Evolutionary conservation across 2,888 invertebrate species (phyloP), one percentile per base, ranked within the genome.

Genomic region (Thereva unica): DNA sequence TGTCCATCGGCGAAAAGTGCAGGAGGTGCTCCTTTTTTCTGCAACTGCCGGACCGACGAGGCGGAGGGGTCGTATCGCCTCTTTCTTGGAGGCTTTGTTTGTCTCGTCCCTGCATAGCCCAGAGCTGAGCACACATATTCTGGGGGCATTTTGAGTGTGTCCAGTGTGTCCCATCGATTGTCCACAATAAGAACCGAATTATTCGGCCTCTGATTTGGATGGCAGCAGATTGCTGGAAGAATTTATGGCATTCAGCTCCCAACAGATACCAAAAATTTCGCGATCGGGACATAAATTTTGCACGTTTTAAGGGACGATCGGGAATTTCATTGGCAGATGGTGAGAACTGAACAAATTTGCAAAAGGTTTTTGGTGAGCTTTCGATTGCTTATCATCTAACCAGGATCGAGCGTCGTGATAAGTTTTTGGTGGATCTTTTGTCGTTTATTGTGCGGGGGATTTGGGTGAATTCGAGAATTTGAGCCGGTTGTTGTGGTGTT

Each of bases 311-410:
- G 38, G 37, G 49, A 59, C 59, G 12, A 59, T 47, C 47, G 59
- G 59, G 49, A 47, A 47, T 49, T 41, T 66, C 37, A 42, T 9
- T 47, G 63, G 63, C 63, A 64, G 55, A 55, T 67, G 67, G 67
- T 67, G 67, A 67, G 67, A 64, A 67, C 49, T 40, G 53, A 67
- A 63, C 67, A 63, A 67, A 67, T 63, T 63, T 63, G 49, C 55
- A 41, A 44, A 45, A 10, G 38, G 40, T n/a, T 67, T 41, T 41
- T 49, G 34, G 44, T 44, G 5, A 53, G 35, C 38, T 59, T 59
- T 59, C 47, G 38, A 59, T 47, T 59, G 10, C 45, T 59, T 59
- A 59, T 38, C 44, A 44, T 44, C 8, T 44, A 23, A 23, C 23
- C 23, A 23, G 23, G 23, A 23, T 23, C 23, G 23, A 23, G 23